Evolutionary conservation across 2,797 vertebrate genomes (phyloP).

Genomic region (Crypturellus tataupa): DNA sequence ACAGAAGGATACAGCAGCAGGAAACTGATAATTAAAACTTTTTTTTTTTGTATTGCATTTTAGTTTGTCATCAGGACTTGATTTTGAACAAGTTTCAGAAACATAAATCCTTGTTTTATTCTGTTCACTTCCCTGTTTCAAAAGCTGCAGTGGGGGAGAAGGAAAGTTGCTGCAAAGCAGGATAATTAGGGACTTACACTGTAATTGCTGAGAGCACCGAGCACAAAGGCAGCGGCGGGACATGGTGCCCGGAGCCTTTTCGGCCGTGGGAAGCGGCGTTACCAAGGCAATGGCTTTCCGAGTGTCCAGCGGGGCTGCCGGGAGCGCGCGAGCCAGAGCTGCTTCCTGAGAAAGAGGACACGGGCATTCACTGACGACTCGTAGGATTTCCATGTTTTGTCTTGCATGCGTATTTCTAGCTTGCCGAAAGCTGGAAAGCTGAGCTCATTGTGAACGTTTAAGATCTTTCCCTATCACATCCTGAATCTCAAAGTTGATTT

Average conservation of each 20-base stretch:
- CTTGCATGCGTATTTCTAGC: slow-evolving; percentile 75
- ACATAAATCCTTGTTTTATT: slow-evolving; percentile 58
- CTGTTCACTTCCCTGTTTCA: slow-evolving; percentile 27
- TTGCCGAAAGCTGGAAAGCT: slow-evolving; percentile 71
- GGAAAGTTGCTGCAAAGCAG: slow-evolving; percentile 58
- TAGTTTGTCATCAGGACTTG: neutral
- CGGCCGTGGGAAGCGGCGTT: slow-evolving; percentile 62
- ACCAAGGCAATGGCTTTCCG: slow-evolving; percentile 73
- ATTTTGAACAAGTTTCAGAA: slow-evolving; percentile 41
- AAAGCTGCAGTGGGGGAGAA: slow-evolving; percentile 35
- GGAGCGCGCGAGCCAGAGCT: slow-evolving; percentile 45
- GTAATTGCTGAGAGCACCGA: slow-evolving; percentile 31
- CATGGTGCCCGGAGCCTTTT: slow-evolving; percentile 40
- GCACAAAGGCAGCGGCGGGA: slow-evolving; percentile 61
- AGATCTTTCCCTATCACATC: slow-evolving; percentile 77
- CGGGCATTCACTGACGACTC: slow-evolving; percentile 63
- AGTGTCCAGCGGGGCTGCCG: slow-evolving; percentile 34
- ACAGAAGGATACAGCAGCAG: slow-evolving; percentile 29
- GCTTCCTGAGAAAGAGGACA: slow-evolving; percentile 78
- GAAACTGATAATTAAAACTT: slow-evolving; percentile 36
- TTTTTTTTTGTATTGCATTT: slow-evolving; percentile 42
- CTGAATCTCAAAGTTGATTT: slow-evolving; percentile 74
- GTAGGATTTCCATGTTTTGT: slow-evolving; percentile 85
- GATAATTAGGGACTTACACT: slow-evolving; percentile 58
- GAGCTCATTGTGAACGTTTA: slow-evolving; percentile 71